Conservation (phyloP, 2,888 invertebrate species). For the Scaptomyza parva region DNA sequence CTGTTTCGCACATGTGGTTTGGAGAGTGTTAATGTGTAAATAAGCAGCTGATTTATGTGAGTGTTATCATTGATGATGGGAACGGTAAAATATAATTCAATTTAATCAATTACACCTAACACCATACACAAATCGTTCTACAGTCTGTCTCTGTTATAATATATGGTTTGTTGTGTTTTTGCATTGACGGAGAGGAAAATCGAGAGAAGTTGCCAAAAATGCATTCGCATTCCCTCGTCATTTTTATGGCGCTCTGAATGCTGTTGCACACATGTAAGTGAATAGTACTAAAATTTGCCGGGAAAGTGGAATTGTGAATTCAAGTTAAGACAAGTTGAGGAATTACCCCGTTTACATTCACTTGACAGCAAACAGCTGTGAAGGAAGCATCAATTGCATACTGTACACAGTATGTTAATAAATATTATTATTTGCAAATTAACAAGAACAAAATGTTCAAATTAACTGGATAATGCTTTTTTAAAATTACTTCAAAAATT, state of each 20-base stretch:
- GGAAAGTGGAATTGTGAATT: conserved; percentile 19
- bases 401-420: too few species aligned
- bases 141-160: conserved; percentile 10
- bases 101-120: neutral
- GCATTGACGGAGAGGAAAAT: neutral
- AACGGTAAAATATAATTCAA: neutral
- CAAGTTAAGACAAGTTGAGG: neutral
- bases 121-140: neutral
- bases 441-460: neutral
- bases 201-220: conserved; percentile 13
- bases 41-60: conserved; percentile 14
- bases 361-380: conserved; percentile 25
- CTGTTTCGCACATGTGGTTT: conserved; percentile 32
- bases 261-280: conserved; percentile 45
- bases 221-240: conserved; percentile 6
- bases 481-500: too few species aligned
- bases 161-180: conserved; percentile 42
- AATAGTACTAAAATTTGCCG: conserved; percentile 27
- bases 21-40: neutral
- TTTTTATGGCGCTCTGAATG: conserved; percentile 38
- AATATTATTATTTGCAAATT: too few species aligned
- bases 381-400: neutral
- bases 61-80: neutral
- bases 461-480: neutral
- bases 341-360: conserved; percentile 20